Evolutionary conservation across 2,113 vertebrate genomes (phyloP).

Genomic region (Xenus cinereus): DNA sequence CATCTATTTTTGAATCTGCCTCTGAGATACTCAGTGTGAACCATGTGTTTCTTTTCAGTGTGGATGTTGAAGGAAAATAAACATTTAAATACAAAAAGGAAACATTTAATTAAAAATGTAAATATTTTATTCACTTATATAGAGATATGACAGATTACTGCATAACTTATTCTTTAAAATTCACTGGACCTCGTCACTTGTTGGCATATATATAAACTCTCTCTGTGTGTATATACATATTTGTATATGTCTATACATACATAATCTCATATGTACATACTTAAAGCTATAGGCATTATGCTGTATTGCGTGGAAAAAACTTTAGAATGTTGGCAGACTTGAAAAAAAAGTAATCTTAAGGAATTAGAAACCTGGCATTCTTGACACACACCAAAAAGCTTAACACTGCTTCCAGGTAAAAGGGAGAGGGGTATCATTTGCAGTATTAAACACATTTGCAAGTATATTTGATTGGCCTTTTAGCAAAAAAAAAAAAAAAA

Average conservation of each 20-base stretch:
- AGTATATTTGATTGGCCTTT: constrained; percentile 84
- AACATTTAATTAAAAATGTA: constrained; percentile 56
- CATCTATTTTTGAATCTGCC: constrained; percentile 68
- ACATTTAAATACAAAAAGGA: constrained; percentile 56
- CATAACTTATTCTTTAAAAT: constrained; percentile 36
- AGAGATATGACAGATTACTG: constrained; percentile 16
- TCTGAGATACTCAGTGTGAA: constrained; percentile 70
- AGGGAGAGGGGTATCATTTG: background rate
- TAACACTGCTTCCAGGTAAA: constrained; percentile 31
- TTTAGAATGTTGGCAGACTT: constrained; percentile 42
- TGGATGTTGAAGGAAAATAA: constrained; percentile 63
- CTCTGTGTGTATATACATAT: constrained; percentile 22
- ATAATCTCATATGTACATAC: background rate
- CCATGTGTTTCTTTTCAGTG: constrained; percentile 72
- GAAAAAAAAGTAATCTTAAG: background rate
- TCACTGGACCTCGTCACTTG: background rate
- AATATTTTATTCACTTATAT: constrained; percentile 1
- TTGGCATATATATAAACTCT: constrained; percentile 30
- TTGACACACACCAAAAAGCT: constrained; percentile 1
- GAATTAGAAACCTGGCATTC: constrained; percentile 23
- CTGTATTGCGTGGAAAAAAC: constrained; percentile 9
- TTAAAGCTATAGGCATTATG: constrained; percentile 35
- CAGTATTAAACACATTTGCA: constrained; percentile 34
- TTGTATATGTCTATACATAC: constrained; percentile 23
- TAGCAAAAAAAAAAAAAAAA: constrained; percentile 77